A percentile compares a stretch with the other conserved stretches of the same genome.
phyloP scores from a whole-genome alignment of 2,113 vertebrate genomes.

The Ictidomys tridecemlineatus region DNA sequence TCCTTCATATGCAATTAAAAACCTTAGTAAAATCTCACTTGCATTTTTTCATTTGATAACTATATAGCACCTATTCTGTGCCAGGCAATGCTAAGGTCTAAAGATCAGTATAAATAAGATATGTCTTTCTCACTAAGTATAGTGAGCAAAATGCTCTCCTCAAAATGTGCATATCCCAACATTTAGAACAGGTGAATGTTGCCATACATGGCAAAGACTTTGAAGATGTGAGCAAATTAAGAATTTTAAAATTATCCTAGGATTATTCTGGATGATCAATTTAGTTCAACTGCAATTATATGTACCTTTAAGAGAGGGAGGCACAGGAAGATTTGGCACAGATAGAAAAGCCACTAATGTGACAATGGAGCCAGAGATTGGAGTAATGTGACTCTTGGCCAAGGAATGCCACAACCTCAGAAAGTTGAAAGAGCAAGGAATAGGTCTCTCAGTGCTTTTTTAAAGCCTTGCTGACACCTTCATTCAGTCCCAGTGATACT shows the following conservation, averaged over 20 bases:
- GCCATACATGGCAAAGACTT: neutral
- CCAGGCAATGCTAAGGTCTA: neutral
- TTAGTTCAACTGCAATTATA: neutral
- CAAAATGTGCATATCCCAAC: neutral
- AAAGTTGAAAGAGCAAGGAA: neutral
- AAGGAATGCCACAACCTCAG: neutral
- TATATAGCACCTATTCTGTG: neutral
- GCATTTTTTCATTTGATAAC: neutral
- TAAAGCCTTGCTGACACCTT: neutral
- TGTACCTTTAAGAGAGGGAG: neutral
- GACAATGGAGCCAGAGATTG: neutral
- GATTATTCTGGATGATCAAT: neutral
- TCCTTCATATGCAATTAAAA: neutral
- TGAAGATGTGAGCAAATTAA: neutral
- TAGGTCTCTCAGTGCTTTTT: too few relatives aligned
- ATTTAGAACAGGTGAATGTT: neutral
- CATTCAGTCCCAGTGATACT: neutral
- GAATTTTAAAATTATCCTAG: neutral
- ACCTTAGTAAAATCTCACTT: neutral
- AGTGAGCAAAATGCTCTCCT: neutral
- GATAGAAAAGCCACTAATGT: neutral
- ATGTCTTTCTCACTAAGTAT: neutral
- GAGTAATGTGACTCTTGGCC: neutral
- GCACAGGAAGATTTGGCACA: neutral
- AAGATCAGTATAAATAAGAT: neutral